Conservation (phyloP, 2,113 vertebrate species). For the Silurus glanis region DNA sequence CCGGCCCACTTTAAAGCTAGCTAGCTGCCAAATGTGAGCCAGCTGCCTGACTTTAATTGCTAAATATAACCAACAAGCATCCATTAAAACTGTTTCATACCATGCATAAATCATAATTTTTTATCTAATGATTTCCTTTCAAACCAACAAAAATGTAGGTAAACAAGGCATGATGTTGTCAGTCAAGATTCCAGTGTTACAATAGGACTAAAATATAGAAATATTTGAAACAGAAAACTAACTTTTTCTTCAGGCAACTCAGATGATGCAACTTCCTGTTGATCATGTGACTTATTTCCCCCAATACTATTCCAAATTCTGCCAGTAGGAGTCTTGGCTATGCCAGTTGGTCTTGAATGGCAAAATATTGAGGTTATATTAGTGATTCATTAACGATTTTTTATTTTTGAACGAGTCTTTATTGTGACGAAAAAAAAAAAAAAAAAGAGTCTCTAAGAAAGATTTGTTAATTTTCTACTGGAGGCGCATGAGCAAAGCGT, state of each 20-base stretch:
- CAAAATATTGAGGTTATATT: no score
- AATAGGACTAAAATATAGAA: not conserved
- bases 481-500: no score
- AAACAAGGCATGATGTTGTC: not conserved
- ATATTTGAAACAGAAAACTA: not conserved
- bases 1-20: not conserved
- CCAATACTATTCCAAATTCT: not conserved
- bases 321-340: not conserved
- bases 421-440: no score
- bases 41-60: not conserved
- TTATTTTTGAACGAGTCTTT: no score
- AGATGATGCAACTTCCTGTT: not conserved
- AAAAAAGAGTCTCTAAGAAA: no score
- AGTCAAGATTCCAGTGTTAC: not conserved
- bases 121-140: not conserved
- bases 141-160: not conserved
- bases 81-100: no score
- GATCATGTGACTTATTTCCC: not conserved
- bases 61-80: not conserved
- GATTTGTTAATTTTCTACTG: no score
- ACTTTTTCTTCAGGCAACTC: not conserved
- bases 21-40: not conserved
- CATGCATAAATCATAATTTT: not conserved
- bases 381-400: no score
- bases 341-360: no score